Evolutionary conservation across 2,888 invertebrate genomes (phyloP), one percentile per base, ranked within the genome.

Genomic region (Euproctis similis): DNA sequence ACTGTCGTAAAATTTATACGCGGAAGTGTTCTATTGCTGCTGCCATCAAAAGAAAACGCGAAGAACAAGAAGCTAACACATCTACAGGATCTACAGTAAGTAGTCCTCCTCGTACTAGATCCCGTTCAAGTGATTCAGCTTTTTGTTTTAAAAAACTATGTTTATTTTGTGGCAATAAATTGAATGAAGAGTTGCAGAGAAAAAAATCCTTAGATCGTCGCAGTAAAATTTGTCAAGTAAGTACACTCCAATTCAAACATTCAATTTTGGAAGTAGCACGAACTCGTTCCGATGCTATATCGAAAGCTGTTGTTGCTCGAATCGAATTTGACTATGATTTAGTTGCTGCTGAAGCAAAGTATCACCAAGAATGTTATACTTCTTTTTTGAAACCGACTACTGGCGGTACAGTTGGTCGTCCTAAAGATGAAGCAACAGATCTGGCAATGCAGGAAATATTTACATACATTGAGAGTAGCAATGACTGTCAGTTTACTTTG

Each of bases 381-480:
- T 22, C 14, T 9, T 22, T 22, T 16, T 10, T 17, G 12, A 11
- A 8, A 14, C 13, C 23, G 9, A 21, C 9, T 10, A 21, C 21
- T 21, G 21, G 21, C 21, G 21, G 21, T 21, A 21, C 9, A 21
- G 10, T 21, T 21, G 21, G 21, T 11, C 21, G 21, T 21, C 21
- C 21, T 21, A 9, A 21, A 21, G 10, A 11, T 21, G 21, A 21
- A 11, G 10, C 21, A 4, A 21, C 10, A 26, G 52, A 54, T 41
- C 21, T 36, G 26, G 59, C 53, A 33, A 60, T 67, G 58, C 51
- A 63, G 31, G 55, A 64, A 54, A 40, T 44, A 28, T 40, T 40
- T 27, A 27, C 16, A 14, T 36, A 26, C 37, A 41, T 46, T 27
- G 39, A 42, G 41, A 41, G 28, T 34, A 41, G 34, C 29, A 37